Conservation (phyloP, 2,888 invertebrate genomes). For the Orthosia gothica region DNA sequence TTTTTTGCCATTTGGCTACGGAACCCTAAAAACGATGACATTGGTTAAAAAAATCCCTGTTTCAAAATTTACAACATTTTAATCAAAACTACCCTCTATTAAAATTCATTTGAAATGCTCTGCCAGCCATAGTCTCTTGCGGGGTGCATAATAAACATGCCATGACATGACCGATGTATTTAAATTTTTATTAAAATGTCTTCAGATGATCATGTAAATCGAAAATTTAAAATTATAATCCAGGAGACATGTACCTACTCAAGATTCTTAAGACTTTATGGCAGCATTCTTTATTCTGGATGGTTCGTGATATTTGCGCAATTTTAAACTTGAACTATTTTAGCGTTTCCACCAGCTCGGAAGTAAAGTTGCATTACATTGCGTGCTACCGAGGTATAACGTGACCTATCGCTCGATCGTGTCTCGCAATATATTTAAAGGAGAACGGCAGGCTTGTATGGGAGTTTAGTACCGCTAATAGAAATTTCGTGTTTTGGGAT, state of each 20-base stretch:
- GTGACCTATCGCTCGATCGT: too few species aligned
- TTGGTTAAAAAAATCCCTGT: not conserved
- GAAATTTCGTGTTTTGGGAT: too few species aligned
- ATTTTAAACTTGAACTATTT: not conserved
- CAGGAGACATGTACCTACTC: not conserved
- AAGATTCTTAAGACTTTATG: not conserved
- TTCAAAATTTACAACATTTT: not conserved
- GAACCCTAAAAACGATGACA: too few species aligned
- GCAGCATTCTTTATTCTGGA: too few species aligned
- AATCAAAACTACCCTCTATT: constrained; percentile 22
- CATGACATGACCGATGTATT: constrained; percentile 35
- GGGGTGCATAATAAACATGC: constrained; percentile 47
- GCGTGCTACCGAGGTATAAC: too few species aligned
- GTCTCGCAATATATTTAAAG: too few species aligned
- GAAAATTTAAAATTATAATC: not conserved
- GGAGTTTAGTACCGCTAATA: too few species aligned
- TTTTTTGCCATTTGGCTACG: too few species aligned
- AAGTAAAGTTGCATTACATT: too few species aligned
- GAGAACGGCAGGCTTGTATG: too few species aligned
- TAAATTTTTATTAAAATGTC: constrained; percentile 29
- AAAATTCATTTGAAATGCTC: constrained; percentile 22
- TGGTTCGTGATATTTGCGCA: too few species aligned
- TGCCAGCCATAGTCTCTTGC: not conserved
- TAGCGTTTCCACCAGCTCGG: too few species aligned
- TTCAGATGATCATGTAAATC: constrained; percentile 8